These are phyloP conservation scores for Archips xylosteana DNA, from an alignment of 2,888 invertebrate genomes.

Conservation along the genomic window DNA sequence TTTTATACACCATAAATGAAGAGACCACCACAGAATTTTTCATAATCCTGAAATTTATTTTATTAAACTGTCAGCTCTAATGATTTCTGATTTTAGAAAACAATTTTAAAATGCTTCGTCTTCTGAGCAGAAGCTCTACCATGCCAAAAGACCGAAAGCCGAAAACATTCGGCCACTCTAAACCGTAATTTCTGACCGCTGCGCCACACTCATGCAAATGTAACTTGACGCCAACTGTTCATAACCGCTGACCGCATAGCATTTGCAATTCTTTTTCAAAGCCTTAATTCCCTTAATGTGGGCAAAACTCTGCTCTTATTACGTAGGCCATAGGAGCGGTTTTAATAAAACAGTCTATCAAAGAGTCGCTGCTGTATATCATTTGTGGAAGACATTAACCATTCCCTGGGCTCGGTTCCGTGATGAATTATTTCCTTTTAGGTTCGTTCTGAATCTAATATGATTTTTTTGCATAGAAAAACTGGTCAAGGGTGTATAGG, in stretches of 20 bases:
- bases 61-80: too few species aligned
- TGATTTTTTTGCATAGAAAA: constrained; percentile 12
- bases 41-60: too few species aligned
- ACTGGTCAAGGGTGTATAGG: too few species aligned
- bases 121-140: too few species aligned
- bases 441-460: constrained; percentile 25
- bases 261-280: constrained; percentile 42
- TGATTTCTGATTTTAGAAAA: too few species aligned
- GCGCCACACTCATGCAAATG: constrained; percentile 11
- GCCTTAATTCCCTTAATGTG: constrained; percentile 36
- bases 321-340: constrained; percentile 17
- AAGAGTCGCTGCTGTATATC: constrained; percentile 37
- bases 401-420: constrained; percentile 34
- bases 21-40: too few species aligned
- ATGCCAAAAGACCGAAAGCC: neutral
- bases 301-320: constrained; percentile 27
- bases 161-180: constrained; percentile 3
- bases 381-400: constrained; percentile 42
- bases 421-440: constrained; percentile 39
- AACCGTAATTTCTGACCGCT: neutral
- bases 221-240: constrained; percentile 21
- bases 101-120: too few species aligned
- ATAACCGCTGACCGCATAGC: constrained; percentile 28
- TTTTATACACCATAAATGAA: too few species aligned
- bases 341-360: constrained; percentile 41